These are phyloP conservation scores for Linyphia triangularis DNA, from an alignment of 2,888 invertebrate genomes.

Conservation along the genomic window DNA sequence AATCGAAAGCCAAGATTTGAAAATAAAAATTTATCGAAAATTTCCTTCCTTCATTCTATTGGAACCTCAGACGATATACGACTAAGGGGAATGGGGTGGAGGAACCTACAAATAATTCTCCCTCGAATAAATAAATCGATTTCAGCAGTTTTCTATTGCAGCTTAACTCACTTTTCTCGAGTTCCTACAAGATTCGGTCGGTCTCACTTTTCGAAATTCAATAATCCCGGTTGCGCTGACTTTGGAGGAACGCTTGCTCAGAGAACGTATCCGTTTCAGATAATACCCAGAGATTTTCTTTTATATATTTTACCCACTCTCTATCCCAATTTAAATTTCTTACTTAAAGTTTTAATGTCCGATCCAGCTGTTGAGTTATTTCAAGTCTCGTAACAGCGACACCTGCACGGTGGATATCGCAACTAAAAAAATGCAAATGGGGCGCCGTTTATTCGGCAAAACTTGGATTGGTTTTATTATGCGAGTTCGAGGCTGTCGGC, in stretches of 20 bases:
- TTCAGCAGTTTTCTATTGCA: constrained; percentile 34
- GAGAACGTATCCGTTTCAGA: constrained; percentile 7
- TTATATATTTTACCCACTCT: not conserved
- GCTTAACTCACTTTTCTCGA: constrained; percentile 42
- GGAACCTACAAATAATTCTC: not conserved
- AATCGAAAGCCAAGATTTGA: not conserved
- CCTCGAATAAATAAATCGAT: constrained; percentile 31
- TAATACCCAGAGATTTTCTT: constrained; percentile 27
- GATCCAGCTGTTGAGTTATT: constrained; percentile 6
- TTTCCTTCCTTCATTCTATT: not conserved
- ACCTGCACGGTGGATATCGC: not conserved
- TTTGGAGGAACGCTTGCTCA: not conserved
- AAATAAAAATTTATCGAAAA: not conserved
- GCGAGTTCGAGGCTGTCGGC: not conserved
- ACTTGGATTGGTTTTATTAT: not conserved
- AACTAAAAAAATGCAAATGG: constrained; percentile 8
- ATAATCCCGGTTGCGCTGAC: constrained; percentile 2
- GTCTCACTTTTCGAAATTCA: constrained; percentile 19
- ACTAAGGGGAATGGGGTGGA: not conserved
- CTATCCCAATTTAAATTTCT: constrained; percentile 13
- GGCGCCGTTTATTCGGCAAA: not conserved
- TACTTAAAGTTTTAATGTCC: constrained; percentile 49
- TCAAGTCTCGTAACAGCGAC: constrained; percentile 7
- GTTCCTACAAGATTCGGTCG: constrained; percentile 28
- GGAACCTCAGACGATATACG: not conserved